phyloP scores from a whole-genome alignment of 2,888 invertebrate species.

The Lacanobia oleracea region DNA sequence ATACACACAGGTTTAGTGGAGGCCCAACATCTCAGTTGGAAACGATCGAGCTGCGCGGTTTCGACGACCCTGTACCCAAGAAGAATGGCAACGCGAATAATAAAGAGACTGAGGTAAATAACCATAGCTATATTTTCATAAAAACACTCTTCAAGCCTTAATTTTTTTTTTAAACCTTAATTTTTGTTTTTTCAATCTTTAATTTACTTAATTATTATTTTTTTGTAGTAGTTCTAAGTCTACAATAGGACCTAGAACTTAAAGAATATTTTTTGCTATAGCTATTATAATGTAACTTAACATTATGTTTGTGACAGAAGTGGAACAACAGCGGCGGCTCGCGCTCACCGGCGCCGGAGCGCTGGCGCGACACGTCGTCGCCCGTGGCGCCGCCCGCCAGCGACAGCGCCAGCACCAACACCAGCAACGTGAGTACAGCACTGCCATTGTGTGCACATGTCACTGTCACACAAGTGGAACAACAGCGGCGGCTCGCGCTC shows the following conservation, averaged over 20 bases:
- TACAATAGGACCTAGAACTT: too few relatives aligned
- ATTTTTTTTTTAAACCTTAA: too few relatives aligned
- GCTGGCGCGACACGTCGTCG: slow-evolving; percentile 80
- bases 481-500: slow-evolving; percentile 76
- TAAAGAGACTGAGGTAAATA: slow-evolving; percentile 81
- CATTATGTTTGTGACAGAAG: slow-evolving; percentile 59
- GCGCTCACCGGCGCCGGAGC: slow-evolving; percentile 76
- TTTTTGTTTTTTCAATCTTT: too few relatives aligned
- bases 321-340: slow-evolving; percentile 77
- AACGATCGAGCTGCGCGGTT: slow-evolving; percentile 98
- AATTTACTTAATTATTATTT: too few relatives aligned
- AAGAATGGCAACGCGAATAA: slow-evolving; percentile 79
- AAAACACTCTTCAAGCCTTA: too few relatives aligned
- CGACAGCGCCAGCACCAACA: slow-evolving; percentile 73
- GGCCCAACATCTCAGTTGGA: slow-evolving; percentile 98
- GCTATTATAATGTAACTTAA: too few relatives aligned
- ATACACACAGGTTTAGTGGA: slow-evolving; percentile 91
- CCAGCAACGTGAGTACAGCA: slow-evolving; percentile 74
- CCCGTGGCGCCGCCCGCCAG: slow-evolving; percentile 68
- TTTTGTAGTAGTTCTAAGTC: too few relatives aligned
- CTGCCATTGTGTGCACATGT: too few relatives aligned
- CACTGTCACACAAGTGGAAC: slow-evolving; percentile 74
- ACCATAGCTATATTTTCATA: too few relatives aligned
- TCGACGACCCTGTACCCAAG: slow-evolving; percentile 91
- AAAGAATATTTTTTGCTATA: too few relatives aligned